These are phyloP conservation scores for Hirtodrosophila confusa DNA, from an alignment of 2,888 invertebrate species.

Conservation along the genomic window DNA sequence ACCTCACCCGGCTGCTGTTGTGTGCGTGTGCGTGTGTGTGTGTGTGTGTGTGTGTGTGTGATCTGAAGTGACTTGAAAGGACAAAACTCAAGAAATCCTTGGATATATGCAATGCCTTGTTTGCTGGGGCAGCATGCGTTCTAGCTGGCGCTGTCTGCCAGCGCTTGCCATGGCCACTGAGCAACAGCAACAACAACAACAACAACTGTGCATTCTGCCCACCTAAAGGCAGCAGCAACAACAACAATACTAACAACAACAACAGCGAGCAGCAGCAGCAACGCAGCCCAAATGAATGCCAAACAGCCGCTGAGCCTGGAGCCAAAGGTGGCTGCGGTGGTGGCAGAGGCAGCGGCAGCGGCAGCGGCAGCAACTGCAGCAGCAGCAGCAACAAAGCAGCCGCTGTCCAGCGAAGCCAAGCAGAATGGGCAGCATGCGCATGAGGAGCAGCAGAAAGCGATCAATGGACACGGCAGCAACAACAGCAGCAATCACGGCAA, in stretches of 20 bases:
- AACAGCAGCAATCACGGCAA: conserved; percentile 33
- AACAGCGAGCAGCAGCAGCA: background rate
- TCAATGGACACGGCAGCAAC: conserved; percentile 48
- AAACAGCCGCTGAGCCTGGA: conserved; percentile 63
- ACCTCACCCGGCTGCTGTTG: too few species aligned
- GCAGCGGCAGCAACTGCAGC: conserved; percentile 26
- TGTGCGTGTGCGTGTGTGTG: too few species aligned
- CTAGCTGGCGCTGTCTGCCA: conserved; percentile 36
- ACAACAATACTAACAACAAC: conserved; percentile 6
- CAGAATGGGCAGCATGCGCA: conserved; percentile 57
- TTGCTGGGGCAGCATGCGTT: conserved; percentile 27
- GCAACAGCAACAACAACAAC: conserved; percentile 29
- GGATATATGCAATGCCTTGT: conserved; percentile 8
- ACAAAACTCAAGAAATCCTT: background rate
- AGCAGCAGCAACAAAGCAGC: conserved; percentile 18
- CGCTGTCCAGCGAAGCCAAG: conserved; percentile 20
- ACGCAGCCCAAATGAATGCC: conserved; percentile 50
- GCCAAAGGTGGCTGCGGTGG: conserved; percentile 55
- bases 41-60: too few species aligned
- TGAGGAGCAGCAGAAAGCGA: conserved; percentile 48
- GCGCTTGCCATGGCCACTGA: conserved; percentile 27
- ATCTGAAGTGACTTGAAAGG: too few species aligned
- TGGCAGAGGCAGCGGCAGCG: conserved; percentile 26
- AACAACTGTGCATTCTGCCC: conserved; percentile 39
- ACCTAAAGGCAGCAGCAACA: conserved; percentile 33